phyloP scores from a whole-genome alignment of 1,140 invertebrate genomes.

The Limonius californicus region DNA sequence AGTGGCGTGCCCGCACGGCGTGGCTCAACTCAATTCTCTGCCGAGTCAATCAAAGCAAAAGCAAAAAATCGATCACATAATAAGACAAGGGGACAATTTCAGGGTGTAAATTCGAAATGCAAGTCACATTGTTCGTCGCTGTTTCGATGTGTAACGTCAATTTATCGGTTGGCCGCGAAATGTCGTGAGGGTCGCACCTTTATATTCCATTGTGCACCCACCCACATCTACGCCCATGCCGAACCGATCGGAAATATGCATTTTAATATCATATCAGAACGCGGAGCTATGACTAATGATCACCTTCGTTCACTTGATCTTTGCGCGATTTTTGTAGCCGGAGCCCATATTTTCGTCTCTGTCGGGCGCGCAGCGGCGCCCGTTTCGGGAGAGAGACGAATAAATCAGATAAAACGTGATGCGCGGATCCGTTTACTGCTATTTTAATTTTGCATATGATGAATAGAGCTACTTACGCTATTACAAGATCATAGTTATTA shows the following conservation, averaged over 20 bases:
- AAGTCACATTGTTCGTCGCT: neutral
- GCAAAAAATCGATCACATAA: no score
- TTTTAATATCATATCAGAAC: neutral
- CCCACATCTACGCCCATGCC: constrained; percentile 1
- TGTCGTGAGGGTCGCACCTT: constrained; percentile 19
- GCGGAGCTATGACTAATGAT: neutral
- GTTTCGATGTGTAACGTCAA: neutral
- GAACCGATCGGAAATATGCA: neutral
- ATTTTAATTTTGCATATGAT: neutral
- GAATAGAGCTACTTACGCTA: neutral
- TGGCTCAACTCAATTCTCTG: no score
- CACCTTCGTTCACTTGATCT: neutral
- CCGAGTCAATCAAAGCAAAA: no score
- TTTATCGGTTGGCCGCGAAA: constrained; percentile 4
- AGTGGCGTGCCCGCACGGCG: no score
- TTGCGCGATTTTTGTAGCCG: neutral
- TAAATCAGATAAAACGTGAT: neutral
- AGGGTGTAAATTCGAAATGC: neutral
- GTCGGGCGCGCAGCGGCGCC: neutral
- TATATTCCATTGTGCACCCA: constrained; percentile 3
- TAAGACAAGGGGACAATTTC: neutral
- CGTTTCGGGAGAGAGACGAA: neutral
- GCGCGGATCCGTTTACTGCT: neutral
- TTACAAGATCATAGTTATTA: neutral
- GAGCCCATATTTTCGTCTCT: neutral